These are phyloP conservation scores for Pachyrhynchus sulphureomaculatus DNA, from an alignment of 1,140 invertebrate species.

Conservation along the genomic window DNA sequence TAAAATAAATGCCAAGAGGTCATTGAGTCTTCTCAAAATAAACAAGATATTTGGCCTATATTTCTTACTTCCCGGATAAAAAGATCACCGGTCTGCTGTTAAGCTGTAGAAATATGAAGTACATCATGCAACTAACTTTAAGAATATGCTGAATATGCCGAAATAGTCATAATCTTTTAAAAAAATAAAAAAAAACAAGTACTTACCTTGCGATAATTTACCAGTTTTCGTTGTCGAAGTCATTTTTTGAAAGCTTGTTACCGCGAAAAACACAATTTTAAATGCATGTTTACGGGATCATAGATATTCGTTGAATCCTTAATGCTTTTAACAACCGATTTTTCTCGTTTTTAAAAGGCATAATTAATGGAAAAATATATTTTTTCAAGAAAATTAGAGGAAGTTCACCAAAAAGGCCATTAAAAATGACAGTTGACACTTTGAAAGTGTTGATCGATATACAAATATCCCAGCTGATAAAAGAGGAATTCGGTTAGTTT, in stretches of 20 bases:
- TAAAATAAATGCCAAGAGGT: conserved; percentile 29
- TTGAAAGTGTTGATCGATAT: conserved; percentile 19
- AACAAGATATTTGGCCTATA: conserved; percentile 26
- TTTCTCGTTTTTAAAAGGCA: not conserved
- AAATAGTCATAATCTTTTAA: not conserved
- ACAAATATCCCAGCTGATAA: not conserved
- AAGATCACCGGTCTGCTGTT: no score
- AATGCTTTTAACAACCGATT: not conserved
- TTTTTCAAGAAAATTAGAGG: conserved; percentile 10
- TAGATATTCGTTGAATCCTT: not conserved
- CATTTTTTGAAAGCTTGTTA: conserved; percentile 20
- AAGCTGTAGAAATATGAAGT: no score
- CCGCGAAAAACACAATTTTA: not conserved
- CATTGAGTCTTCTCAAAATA: conserved; percentile 31
- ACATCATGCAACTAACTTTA: no score
- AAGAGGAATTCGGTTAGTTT: not conserved
- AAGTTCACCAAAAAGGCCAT: conserved; percentile 10
- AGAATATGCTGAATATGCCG: no score
- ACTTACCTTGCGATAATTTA: conserved; percentile 28
- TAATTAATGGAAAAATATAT: conserved; percentile 4
- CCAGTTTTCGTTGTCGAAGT: conserved; percentile 30
- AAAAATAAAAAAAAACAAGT: not conserved
- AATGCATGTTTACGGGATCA: conserved; percentile 9
- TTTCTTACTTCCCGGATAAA: not conserved
- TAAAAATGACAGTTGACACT: conserved; percentile 23